Base-by-base conservation (phyloP, 2,888 invertebrate species). In the Andricus curvator region DNA sequence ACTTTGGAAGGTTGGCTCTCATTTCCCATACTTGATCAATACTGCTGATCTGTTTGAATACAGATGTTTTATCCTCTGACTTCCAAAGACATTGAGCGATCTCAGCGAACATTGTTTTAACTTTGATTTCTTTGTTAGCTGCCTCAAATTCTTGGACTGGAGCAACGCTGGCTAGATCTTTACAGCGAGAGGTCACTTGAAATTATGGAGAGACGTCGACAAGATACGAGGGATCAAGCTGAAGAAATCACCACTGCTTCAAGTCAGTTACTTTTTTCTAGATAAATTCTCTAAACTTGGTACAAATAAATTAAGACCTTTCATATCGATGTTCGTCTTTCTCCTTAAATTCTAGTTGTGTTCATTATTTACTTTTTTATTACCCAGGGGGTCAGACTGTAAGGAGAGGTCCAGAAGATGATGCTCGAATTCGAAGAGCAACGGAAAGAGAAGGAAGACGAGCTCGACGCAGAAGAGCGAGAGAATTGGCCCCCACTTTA, bases 151-250 rank as follows among this genome's bases (percentile, higher is more conserved):
- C 95, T 95, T 84, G 95, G 95, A 82, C 93, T 99, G 90, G 99
- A 99, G 93, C 95, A 96, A 84, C 95, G 96, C 29, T 96, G 97
- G 90, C 91, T 97, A 89, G 94, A 95, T 83, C 91, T 97, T 84
- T 95, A 96, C 90, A 94, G 95, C 1, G 95, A 96, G 80, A 95
- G 96, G 88, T 95, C 97, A 60, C 95, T 95, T 82, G 96, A 96
- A 93, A 93, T 99, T 78, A 94, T 96, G 88, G 96, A 96, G 91
- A 94, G 99, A 64, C 94, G 99, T 56, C 95, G 99, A 67, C 97
- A 98, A 85, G 99, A 99, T 93, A 96, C 99, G 2, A 94, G 97
- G 81, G 99, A 99, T 94, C 98, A 99, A 93, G 97, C 98, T 79
- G 97, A 98, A 90, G 99, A 99, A 93, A 96, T 97, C 85, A 95